Evolutionary conservation across 2,113 vertebrate genomes (phyloP).

Genomic region (Caranx melampygus): DNA sequence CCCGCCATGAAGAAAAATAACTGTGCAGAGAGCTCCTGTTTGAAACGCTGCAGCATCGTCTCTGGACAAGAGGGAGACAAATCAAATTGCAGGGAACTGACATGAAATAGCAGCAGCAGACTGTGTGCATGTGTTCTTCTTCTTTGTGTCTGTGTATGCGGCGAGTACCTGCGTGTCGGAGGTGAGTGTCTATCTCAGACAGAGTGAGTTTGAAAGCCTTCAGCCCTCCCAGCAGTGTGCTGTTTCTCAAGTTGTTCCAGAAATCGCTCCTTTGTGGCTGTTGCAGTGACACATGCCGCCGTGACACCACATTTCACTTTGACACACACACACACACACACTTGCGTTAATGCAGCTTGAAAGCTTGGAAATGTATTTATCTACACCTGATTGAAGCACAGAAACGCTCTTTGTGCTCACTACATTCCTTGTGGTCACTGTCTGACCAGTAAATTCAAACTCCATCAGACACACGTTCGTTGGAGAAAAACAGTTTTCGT

Average conservation of each 20-base stretch:
- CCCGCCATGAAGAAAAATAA: conserved; percentile 62
- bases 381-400: background rate
- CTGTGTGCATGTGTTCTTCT: background rate
- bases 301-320: conserved; percentile 83
- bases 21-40: conserved; percentile 61
- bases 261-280: conserved; percentile 88
- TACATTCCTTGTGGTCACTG: background rate
- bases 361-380: no score
- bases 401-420: background rate
- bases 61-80: conserved; percentile 47
- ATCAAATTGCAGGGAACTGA: background rate
- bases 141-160: no score
- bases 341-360: background rate
- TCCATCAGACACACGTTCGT: no score
- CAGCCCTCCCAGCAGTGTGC: conserved; percentile 79
- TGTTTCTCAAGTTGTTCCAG: conserved; percentile 83
- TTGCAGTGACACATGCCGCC: conserved; percentile 87
- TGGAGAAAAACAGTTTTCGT: no score
- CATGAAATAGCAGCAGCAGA: no score
- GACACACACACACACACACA: background rate
- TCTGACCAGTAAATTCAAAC: background rate
- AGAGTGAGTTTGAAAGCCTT: conserved; percentile 84
- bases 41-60: conserved; percentile 62
- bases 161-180: conserved; percentile 82
- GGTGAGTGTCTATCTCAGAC: conserved; percentile 83